phyloP scores from a whole-genome alignment of 2,113 vertebrate genomes.

The Fulmarus glacialis region DNA sequence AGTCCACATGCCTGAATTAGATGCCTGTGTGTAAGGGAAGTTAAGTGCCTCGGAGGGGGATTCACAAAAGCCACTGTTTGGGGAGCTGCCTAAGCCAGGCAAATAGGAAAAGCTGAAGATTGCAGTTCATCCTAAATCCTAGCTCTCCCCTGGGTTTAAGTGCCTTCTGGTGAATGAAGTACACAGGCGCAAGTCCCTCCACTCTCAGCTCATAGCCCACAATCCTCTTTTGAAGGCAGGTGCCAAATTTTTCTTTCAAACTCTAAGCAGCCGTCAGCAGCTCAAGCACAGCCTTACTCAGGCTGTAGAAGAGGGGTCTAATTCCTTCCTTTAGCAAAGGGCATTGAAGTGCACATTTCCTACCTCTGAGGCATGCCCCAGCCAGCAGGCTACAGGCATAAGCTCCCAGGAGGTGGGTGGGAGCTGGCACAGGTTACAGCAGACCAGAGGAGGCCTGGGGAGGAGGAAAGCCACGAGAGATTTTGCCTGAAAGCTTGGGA shows the following conservation, averaged over 20 bases:
- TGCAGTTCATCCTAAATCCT: background rate
- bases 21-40: background rate
- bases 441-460: background rate
- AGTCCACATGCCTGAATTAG: conserved; percentile 5
- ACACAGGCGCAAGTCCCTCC: background rate
- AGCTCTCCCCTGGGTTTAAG: background rate
- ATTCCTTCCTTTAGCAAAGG: background rate
- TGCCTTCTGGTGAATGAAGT: background rate
- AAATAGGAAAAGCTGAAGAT: background rate
- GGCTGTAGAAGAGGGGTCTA: background rate
- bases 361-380: background rate
- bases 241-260: background rate
- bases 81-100: conserved; percentile 8
- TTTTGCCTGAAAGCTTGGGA: background rate
- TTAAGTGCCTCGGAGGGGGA: background rate
- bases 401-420: background rate
- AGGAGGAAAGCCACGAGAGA: background rate
- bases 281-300: background rate
- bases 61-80: conserved; percentile 14
- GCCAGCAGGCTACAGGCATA: background rate
- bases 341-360: rapidly evolving
- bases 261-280: background rate
- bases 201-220: background rate
- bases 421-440: background rate
- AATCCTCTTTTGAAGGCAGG: background rate